phyloP scores from a whole-genome alignment of 2,888 invertebrate genomes.

The Tetanocera ferruginea region DNA sequence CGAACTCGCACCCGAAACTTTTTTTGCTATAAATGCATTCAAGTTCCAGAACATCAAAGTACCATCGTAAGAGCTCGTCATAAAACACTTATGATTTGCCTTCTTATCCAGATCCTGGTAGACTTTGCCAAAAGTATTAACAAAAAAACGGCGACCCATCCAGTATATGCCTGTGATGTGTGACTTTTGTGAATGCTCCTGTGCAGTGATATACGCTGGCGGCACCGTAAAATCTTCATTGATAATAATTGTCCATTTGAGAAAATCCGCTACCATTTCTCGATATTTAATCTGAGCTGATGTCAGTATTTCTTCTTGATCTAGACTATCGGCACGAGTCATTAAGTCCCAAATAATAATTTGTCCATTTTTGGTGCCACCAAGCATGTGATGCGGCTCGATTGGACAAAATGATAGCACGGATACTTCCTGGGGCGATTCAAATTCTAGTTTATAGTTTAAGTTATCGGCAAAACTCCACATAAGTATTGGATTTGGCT shows the following conservation, averaged over 20 bases:
- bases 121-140: conserved; percentile 75
- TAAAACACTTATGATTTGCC: conserved; percentile 74
- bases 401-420: conserved; percentile 78
- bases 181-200: conserved; percentile 75
- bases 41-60: conserved; percentile 80
- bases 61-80: conserved; percentile 78
- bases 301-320: conserved; percentile 75
- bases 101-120: conserved; percentile 67
- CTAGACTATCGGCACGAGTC: conserved; percentile 75
- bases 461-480: conserved; percentile 83
- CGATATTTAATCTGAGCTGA: conserved; percentile 76
- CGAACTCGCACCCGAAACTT: conserved; percentile 33
- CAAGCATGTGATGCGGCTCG: conserved; percentile 78
- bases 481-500: conserved; percentile 77
- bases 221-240: conserved; percentile 74
- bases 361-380: conserved; percentile 81
- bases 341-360: conserved; percentile 80
- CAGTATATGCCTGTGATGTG: conserved; percentile 78
- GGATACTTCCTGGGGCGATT: conserved; percentile 77
- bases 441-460: conserved; percentile 78
- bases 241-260: conserved; percentile 79
- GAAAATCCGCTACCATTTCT: conserved; percentile 74
- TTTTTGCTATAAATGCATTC: conserved; percentile 61
- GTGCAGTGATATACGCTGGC: conserved; percentile 75
- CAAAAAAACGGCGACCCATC: conserved; percentile 75